phyloP scores from a whole-genome alignment of 2,888 invertebrate genomes.

The Hydrotaea cyrtoneurina region DNA sequence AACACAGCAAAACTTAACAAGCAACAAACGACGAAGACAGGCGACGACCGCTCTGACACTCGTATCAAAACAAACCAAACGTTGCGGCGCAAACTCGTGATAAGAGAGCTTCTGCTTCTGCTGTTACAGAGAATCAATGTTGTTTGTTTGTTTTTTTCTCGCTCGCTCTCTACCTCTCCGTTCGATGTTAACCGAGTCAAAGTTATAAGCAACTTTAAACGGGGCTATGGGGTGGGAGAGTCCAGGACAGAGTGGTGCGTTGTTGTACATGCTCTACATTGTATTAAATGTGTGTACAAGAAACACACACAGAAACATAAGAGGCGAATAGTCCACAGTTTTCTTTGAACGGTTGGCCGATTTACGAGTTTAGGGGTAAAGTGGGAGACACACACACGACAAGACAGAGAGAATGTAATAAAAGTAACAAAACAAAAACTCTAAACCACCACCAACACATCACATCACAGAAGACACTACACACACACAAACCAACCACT shows the following conservation, averaged over 20 bases:
- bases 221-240: slow-evolving; percentile 6
- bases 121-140: background rate
- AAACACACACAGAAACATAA: background rate
- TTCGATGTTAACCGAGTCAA: too few species aligned
- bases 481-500: background rate
- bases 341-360: background rate
- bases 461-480: too few species aligned
- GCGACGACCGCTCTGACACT: too few species aligned
- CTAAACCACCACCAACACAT: slow-evolving; percentile 17
- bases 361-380: slow-evolving; percentile 38
- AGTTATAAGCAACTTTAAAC: too few species aligned
- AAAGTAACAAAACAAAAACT: background rate
- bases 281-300: slow-evolving; percentile 30
- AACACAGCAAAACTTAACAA: slow-evolving; percentile 54
- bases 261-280: background rate
- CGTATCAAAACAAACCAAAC: slow-evolving; percentile 40
- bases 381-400: background rate
- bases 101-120: background rate
- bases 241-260: background rate
- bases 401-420: background rate
- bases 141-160: too few species aligned
- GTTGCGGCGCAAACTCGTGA: background rate
- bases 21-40: slow-evolving; percentile 14
- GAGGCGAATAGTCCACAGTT: background rate
- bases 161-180: too few species aligned